A percentile compares a stretch with the other conserved stretches of the same genome.
Conservation (phyloP, 2,888 invertebrate species). For the Odontomyia ornata region DNA sequence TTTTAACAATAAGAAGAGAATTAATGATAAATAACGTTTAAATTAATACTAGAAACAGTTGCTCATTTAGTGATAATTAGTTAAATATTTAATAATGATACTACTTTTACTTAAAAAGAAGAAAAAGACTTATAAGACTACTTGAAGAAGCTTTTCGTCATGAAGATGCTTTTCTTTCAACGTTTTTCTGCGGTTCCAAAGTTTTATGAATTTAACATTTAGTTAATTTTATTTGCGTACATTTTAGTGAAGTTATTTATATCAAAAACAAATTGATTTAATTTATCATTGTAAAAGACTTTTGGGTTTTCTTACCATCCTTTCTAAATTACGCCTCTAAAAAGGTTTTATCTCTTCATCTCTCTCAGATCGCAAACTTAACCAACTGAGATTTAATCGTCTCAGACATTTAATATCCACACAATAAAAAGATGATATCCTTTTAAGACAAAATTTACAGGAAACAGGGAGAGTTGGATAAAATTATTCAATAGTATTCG, state of each 20-base stretch:
- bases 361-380: too few relatives aligned
- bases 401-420: too few relatives aligned
- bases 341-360: too few relatives aligned
- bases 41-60: conserved; percentile 2
- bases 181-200: conserved; percentile 19
- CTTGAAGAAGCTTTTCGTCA: conserved; percentile 47
- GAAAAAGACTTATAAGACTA: conserved; percentile 48
- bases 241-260: conserved; percentile 14
- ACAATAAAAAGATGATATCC: too few relatives aligned
- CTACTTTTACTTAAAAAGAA: conserved; percentile 51
- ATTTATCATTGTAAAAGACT: neutral
- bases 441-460: too few relatives aligned
- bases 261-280: neutral
- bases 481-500: too few relatives aligned
- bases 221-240: conserved; percentile 16
- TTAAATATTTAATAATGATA: conserved; percentile 41
- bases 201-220: conserved; percentile 1
- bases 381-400: too few relatives aligned
- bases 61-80: conserved; percentile 44
- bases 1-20: conserved; percentile 15
- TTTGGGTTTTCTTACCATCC: neutral
- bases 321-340: too few relatives aligned
- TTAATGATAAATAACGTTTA: neutral
- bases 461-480: too few relatives aligned
- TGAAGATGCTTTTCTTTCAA: conserved; percentile 49